Evolutionary conservation across 2,113 vertebrate species (phyloP).

Genomic region (Serilophus lunatus): DNA sequence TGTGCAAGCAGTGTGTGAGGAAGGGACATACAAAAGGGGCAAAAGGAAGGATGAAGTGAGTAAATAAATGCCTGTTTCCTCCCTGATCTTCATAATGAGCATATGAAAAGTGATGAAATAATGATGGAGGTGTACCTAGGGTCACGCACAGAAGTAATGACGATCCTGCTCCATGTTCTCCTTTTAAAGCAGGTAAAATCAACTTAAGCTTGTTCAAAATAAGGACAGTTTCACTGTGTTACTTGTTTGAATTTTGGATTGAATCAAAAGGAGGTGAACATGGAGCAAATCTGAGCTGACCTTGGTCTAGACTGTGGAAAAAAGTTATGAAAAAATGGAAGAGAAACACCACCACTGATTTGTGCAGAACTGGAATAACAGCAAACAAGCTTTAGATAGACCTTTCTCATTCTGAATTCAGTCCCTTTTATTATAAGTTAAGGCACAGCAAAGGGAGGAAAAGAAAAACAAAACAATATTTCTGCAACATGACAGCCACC

Average conservation of each 20-base stretch:
- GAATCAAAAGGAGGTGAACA: not conserved
- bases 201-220: not conserved
- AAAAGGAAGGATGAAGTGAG: not conserved
- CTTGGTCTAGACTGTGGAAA: not conserved
- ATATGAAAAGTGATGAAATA: not conserved
- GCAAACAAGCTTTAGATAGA: fast-evolving
- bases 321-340: not conserved
- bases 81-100: not conserved
- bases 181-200: not conserved
- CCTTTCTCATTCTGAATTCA: not conserved
- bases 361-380: not conserved
- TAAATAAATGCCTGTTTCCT: not conserved
- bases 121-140: not conserved
- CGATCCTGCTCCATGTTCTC: fast-evolving
- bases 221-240: not conserved
- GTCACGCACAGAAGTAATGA: not conserved
- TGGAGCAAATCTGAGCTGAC: not conserved
- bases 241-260: not conserved
- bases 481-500: not conserved
- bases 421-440: not conserved
- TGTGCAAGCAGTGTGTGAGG: not conserved
- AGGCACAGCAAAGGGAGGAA: not conserved
- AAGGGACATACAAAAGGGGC: not conserved
- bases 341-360: not conserved
- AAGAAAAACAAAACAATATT: not conserved